Evolutionary conservation across 1,140 invertebrate species (phyloP), one percentile per base, ranked within the genome.

Genomic region (Lasioglossum baleicum): DNA sequence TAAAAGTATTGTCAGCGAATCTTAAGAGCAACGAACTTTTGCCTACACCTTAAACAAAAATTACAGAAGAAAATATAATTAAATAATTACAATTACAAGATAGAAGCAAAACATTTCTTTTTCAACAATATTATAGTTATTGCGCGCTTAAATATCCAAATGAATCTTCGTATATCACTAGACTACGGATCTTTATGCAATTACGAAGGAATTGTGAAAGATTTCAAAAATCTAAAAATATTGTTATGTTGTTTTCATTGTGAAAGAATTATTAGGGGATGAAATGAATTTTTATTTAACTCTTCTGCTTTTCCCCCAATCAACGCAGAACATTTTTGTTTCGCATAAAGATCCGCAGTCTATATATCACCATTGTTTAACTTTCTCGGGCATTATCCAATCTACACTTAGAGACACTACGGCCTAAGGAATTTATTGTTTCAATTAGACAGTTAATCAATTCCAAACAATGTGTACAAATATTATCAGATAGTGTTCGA

Each of bases 1-100:
- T 97, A 92, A 99, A 99, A 80, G 98, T 99, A 93, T 99, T 99
- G 92, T 99, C 99, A 51, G 99, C 98, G 94, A 99, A 99, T 81
- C 99, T 94, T 74, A 99, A 94, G n/a, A 99, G 94, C 51, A 99
- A 94, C 89, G 98, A 99, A 94, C 98, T 99, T 94, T 99, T 99
- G 65, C 99, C 99, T 83, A 99, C 99, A 94, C 98, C 98, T 99
- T 93, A 75, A 95, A 95, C 89, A 91, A 65, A 70, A 85, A 83
- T 10, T 2, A 65, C 73, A 26, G 3, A 60, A 76, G 1, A 64
- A 35, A 64, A 51, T 60, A 40, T 35, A 63, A n/a, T 26, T 77
- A 26, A 67, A 22, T 11, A 35, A 17, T 17, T n/a, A 2, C 17
- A 64, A 64, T 64, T 26, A 26, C 3, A 60, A 10, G 13, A 26